Base-by-base conservation (phyloP, 2,113 vertebrate species). In the Pelmatolapia mariae region DNA sequence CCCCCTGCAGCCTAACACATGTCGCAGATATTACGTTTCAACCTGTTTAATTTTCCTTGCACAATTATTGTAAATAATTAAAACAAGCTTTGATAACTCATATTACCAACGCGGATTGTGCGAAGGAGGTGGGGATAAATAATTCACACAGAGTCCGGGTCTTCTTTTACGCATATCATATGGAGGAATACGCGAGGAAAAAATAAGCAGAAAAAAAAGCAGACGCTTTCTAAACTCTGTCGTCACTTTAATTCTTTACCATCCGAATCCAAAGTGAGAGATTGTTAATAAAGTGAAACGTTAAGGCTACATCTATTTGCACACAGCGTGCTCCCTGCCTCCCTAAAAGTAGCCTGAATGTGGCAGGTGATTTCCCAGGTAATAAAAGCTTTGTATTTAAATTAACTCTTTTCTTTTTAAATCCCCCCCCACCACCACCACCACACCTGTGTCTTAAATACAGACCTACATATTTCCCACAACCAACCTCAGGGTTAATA, bases 81-180 rank as follows among this genome's bases (percentile, higher is more conserved):
- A 97, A 96, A 95, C 93, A 97, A 94, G 96, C 97, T 97, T 98
- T 98, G 98, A 99, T 98, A 98, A 98, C 98, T 99, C 98, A 96
- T 98, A 97, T 99, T 99, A 98, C 98, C 97, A 96, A 97, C 96
- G 97, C 97, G 97, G 96, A 97, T 97, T 97, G 97, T 97, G 97
- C 96, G 96, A 97, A 94, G 92, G 97, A 93, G 92, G 88, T 96
- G 95, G 96, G 96, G 96, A 98, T 99, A 94, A 98, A 99, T 99
- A 97, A 99, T 99, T 98, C 92, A 98, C 82, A 63, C 81, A 80
- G 76, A 84, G 88, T 57, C 63, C 93, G 89, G 94, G 68, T 94
- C 84, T 91, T 87, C 89, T 92, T 94, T 94, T 87, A 87, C 94
- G 87, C 92, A 95, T 89, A 91, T 94, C 93, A 87, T 92, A 91